Percentiles rank a stretch among this genome's conserved stretches.
phyloP scores from a whole-genome alignment of 2,888 invertebrate genomes.

The Automeris io region DNA sequence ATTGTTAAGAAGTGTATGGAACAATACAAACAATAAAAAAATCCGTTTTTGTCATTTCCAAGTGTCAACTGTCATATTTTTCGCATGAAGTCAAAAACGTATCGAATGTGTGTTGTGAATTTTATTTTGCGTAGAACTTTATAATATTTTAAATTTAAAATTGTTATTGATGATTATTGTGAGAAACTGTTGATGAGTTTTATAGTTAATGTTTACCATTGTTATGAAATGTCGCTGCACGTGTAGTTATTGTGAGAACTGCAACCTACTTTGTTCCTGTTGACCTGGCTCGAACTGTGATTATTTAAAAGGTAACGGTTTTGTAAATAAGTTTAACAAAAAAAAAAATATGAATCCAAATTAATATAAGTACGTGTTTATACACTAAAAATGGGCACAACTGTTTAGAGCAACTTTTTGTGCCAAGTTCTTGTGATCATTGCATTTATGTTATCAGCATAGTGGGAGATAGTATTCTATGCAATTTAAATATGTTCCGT shows the following conservation, averaged over 20 bases:
- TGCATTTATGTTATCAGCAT: background rate
- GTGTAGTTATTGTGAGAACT: conserved; percentile 41
- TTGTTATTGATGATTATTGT: conserved; percentile 37
- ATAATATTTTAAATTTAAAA: conserved; percentile 44
- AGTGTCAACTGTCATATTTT: conserved; percentile 25
- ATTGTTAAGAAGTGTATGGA: background rate
- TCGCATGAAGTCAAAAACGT: conserved; percentile 36
- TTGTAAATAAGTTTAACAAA: too few species aligned
- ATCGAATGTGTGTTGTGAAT: conserved; percentile 56
- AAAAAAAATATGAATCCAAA: background rate
- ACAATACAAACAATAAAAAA: conserved; percentile 2
- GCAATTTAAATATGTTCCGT: too few species aligned
- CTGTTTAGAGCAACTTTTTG: background rate
- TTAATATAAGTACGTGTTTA: background rate
- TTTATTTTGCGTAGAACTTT: conserved; percentile 51
- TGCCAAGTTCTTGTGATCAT: background rate
- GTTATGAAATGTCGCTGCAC: conserved; percentile 39
- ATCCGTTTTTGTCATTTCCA: conserved; percentile 28
- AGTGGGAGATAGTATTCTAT: background rate
- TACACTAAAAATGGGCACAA: background rate
- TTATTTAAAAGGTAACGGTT: conserved; percentile 70
- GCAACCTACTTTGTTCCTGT: conserved; percentile 63
- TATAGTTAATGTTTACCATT: conserved; percentile 47
- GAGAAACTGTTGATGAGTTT: conserved; percentile 33
- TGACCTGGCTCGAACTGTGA: conserved; percentile 56